Base-by-base conservation (phyloP, 92 coral and sea anemone species). In the Hydrozoanthus gracilis region DNA sequence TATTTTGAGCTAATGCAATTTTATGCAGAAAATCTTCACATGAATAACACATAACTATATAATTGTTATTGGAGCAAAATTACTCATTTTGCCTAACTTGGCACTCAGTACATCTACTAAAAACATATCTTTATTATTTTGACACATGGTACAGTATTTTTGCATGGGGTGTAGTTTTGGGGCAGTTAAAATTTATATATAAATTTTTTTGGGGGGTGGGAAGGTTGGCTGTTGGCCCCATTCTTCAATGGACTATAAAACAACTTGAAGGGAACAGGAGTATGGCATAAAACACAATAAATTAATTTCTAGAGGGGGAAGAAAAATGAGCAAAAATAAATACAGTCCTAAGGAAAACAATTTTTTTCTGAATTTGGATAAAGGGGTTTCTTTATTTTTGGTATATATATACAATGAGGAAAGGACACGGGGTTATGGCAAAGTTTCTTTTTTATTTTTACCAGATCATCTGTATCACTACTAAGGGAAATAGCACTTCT, bases 11-110 rank as follows among this genome's bases (percentile, higher is more conserved):
- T 62, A 62, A 62, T 62, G 69, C 69, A 62, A 62, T 35, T 62
- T 62, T 62, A 62, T 62, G 69, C 69, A 62, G 18, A 62, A 18
- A 62, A 62, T 62, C 69, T 62, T 62, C 69, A 62, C 69, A 62
- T 62, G 69, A 62, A 62, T 62, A 62, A n/a, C n/a, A 62, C 7
- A 62, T 62, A 14, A 62, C 16, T 62, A 62, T 62, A 62, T 62
- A 62, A 62, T 62, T 7, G 7, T 62, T 62, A 62, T 62, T n/a
- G n/a, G n/a, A n/a, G n/a, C n/a, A n/a, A n/a, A 62, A 62, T 62
- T 62, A 62, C 69, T 14, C 69, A 62, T 62, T 62, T 62, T 62
- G 69, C 69, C 17, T 6, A 8, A 62, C 69, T 62, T 62, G 69
- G 17, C 7, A 62, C 3, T 62, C 69, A 62, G 69, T 62, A 62